Conservation (phyloP, 2,113 vertebrate genomes). For the Myotis davidii region DNA sequence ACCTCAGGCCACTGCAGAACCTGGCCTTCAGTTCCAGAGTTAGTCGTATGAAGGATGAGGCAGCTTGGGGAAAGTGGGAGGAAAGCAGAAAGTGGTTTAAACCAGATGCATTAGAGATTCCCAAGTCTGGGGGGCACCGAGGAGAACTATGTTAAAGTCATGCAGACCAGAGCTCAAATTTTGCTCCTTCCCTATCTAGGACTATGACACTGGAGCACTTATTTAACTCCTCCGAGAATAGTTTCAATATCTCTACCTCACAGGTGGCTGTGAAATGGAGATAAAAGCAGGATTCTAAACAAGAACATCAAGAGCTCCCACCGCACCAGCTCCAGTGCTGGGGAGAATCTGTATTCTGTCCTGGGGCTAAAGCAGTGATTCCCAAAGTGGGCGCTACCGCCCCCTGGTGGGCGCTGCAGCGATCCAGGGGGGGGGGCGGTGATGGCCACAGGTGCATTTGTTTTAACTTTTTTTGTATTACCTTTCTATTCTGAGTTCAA, state of each 20-base stretch:
- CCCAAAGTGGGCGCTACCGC: no score
- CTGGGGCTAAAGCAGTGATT: not conserved
- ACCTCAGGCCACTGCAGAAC: conserved; percentile 92
- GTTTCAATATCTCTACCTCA: not conserved
- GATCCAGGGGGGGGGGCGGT: no score
- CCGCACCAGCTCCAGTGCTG: not conserved
- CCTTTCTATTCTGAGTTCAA: no score
- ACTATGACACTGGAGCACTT: not conserved
- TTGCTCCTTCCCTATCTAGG: not conserved
- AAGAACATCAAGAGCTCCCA: not conserved
- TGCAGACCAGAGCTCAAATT: not conserved
- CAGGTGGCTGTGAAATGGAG: not conserved
- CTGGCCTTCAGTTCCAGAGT: conserved; percentile 92
- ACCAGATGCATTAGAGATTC: not conserved
- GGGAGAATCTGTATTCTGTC: not conserved
- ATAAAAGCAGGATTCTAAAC: not conserved
- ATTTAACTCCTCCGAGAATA: not conserved
- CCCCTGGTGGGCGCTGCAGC: no score
- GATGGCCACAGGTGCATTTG: no score
- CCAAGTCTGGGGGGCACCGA: not conserved
- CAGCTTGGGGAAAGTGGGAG: conserved; percentile 84
- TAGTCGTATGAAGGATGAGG: conserved; percentile 93
- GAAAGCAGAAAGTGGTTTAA: conserved; percentile 1
- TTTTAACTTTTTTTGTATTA: no score
- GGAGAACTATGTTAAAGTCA: not conserved